A percentile compares a stretch with the other conserved stretches of the same genome.
Evolutionary conservation across 1,140 invertebrate species (phyloP).

Genomic region (Tetranychus urticae): DNA sequence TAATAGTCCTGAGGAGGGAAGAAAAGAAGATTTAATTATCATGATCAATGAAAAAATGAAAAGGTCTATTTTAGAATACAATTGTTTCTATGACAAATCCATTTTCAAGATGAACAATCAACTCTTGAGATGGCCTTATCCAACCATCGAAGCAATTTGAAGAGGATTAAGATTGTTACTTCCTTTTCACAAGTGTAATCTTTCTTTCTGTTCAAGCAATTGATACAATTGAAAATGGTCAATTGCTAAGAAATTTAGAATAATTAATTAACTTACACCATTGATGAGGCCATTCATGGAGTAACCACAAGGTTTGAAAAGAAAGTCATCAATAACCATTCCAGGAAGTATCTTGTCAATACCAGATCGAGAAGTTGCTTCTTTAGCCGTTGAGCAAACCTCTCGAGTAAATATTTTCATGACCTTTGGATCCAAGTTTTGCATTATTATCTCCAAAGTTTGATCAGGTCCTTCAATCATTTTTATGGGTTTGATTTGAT

Average conservation of each 20-base stretch:
- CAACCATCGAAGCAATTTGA: too few relatives aligned
- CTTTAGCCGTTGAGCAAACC: conserved; percentile 43
- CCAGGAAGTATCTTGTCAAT: conserved; percentile 80
- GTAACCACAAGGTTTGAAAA: conserved; percentile 96
- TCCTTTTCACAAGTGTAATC: too few relatives aligned
- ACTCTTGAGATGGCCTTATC: too few relatives aligned
- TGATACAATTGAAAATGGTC: too few relatives aligned
- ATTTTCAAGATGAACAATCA: too few relatives aligned
- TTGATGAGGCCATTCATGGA: conserved; percentile 93
- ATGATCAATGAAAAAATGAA: too few relatives aligned
- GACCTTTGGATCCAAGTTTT: conserved; percentile 36
- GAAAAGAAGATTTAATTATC: conserved; percentile 1
- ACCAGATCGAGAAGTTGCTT: conserved; percentile 77
- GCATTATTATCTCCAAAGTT: conserved; percentile 17
- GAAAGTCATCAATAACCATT: conserved; percentile 80
- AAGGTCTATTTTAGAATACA: too few relatives aligned
- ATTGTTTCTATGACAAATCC: too few relatives aligned
- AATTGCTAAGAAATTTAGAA: too few relatives aligned
- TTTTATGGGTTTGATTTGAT: conserved; percentile 20
- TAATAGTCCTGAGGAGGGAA: conserved; percentile 51
- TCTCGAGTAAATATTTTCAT: conserved; percentile 74
- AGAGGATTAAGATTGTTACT: too few relatives aligned
- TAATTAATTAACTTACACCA: conserved; percentile 39
- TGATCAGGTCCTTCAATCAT: conserved; percentile 14
- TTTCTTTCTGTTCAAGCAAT: too few relatives aligned